Evolutionary conservation across 1,140 invertebrate genomes (phyloP).

Genomic region (Hylyphantes graminicola): DNA sequence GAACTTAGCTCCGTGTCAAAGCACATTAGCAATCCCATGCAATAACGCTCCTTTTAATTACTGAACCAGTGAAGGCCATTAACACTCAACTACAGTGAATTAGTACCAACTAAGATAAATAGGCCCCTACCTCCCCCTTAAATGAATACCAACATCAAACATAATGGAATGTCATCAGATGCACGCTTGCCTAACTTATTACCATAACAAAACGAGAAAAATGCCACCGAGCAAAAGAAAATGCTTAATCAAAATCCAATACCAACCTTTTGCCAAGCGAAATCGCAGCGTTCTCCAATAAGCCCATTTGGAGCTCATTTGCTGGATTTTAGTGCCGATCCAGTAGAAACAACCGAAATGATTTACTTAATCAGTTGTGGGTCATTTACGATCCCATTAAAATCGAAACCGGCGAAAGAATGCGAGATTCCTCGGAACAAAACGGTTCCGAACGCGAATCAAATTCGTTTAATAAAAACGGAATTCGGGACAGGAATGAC

Average conservation of each 20-base stretch:
- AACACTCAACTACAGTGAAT: no score
- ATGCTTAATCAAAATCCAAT: constrained; percentile 51
- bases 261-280: constrained; percentile 2
- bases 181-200: background rate
- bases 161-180: no score
- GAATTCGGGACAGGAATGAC: background rate
- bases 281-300: constrained; percentile 21
- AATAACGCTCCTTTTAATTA: no score
- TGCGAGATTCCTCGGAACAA: background rate
- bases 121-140: no score
- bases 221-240: constrained; percentile 21
- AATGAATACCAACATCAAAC: no score
- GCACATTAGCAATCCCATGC: no score
- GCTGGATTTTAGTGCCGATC: constrained; percentile 22
- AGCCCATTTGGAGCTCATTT: constrained; percentile 40
- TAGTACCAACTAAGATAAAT: no score
- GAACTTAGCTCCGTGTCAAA: no score
- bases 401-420: constrained; percentile 13
- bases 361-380: constrained; percentile 44
- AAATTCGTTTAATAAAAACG: constrained; percentile 37
- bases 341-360: constrained; percentile 42
- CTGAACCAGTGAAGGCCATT: no score
- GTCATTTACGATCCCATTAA: constrained; percentile 49
- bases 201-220: background rate
- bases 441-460: constrained; percentile 26